Evolutionary conservation across 2,113 vertebrate species (phyloP), one percentile per base, ranked within the genome.

Genomic region (Caretta caretta): DNA sequence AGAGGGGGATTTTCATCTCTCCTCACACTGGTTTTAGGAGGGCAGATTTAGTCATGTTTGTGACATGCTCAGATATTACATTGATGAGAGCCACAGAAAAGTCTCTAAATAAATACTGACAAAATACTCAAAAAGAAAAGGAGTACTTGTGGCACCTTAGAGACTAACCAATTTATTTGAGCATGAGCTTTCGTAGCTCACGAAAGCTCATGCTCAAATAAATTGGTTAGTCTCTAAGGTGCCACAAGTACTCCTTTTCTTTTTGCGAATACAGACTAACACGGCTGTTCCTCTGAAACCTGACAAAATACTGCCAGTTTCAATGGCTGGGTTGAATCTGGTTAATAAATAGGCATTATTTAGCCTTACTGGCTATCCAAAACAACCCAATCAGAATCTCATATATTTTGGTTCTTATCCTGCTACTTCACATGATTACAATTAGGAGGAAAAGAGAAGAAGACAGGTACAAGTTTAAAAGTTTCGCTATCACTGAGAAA

Each of bases 301-400:
- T 38, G 79, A 87, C 88, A 88, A 96, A 80, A 81, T 92, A 91
- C 86, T 90, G 49, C 19, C 88, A 93, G 50, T 72, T 92, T 96
- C 96, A 35, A 62, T 62, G 29, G 29, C 59, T 35, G 13, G 27
- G 56, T 57, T 27, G 13, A 29, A n/a, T 69, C 62, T 4, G 35
- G 35, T 65, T 69, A 69, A n/a, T 69, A n/a, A n/a, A 69, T 69
- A 69, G 16, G 17, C 35, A n/a, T 19, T 69, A 69, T 69, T 69
- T 69, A 69, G 17, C 62, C 31, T 5, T 20, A 4, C 35, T 69
- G 35, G 8, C 29, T 69, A 20, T 7, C 17, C 8, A 8, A 17
- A n/a, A n/a, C 35, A 69, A n/a, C 35, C 62, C 24, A 79, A 86
- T n/a, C 42, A 87, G 93, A 89, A 89, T 42, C n/a, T 90, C 16